phyloP scores from a whole-genome alignment of 2,888 invertebrate genomes.

The Kuschelorhynchus macadamiae region DNA sequence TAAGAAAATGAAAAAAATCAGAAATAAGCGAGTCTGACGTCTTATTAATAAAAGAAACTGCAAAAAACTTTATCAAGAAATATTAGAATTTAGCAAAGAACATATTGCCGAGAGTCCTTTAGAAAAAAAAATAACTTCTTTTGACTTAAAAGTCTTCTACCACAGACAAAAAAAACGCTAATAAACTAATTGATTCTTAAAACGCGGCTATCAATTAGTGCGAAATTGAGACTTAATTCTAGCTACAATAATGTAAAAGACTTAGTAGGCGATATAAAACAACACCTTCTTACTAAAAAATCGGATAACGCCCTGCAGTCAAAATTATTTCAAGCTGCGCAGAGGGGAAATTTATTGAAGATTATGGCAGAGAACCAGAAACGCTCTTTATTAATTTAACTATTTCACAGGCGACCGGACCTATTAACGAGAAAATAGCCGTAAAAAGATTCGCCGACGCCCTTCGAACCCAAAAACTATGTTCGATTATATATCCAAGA shows the following conservation, averaged over 20 bases:
- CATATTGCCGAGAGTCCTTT: too few species aligned
- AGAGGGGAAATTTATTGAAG: background rate
- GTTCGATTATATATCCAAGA: slow-evolving; percentile 3
- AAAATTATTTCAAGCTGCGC: background rate
- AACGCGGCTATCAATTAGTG: slow-evolving; percentile 14
- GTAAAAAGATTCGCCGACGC: slow-evolving; percentile 7
- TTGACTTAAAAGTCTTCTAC: too few species aligned
- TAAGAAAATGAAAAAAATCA: too few species aligned
- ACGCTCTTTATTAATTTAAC: background rate
- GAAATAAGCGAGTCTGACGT: too few species aligned
- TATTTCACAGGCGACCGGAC: slow-evolving; percentile 5
- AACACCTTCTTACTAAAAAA: slow-evolving; percentile 3
- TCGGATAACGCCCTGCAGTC: background rate
- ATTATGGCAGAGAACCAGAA: slow-evolving; percentile 6
- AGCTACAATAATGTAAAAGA: background rate
- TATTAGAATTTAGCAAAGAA: too few species aligned
- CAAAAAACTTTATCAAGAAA: too few species aligned
- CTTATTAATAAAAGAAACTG: too few species aligned
- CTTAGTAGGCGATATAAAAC: slow-evolving; percentile 4
- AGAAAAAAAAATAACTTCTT: too few species aligned
- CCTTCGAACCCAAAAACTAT: slow-evolving; percentile 4
- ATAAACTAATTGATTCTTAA: slow-evolving; percentile 21
- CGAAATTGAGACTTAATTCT: slow-evolving; percentile 11
- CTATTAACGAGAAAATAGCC: slow-evolving; percentile 16
- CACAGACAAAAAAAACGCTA: too few species aligned